These are phyloP conservation scores for Rhineura floridana DNA, from an alignment of 2,113 vertebrate genomes.

Conservation along the genomic window DNA sequence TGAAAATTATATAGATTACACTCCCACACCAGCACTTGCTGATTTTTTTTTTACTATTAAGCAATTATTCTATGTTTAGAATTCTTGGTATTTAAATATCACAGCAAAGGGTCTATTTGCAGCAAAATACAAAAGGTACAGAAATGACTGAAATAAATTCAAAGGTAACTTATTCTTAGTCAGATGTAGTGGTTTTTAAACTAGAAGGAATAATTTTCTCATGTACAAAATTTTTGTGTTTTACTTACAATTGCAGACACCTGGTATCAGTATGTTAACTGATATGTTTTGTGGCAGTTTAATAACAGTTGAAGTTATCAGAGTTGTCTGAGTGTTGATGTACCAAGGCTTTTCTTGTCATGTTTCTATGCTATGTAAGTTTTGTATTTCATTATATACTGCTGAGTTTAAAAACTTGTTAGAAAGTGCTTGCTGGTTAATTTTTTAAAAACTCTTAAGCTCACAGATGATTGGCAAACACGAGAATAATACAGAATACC, in stretches of 20 bases:
- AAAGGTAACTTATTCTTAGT: background rate
- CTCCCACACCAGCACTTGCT: background rate
- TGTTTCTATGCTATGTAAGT: background rate
- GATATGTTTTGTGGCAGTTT: background rate
- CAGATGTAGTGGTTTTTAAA: background rate
- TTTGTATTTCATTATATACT: background rate
- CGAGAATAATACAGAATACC: background rate
- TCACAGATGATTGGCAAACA: background rate
- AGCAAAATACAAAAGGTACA: background rate
- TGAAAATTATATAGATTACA: constrained; percentile 23
- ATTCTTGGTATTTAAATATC: background rate
- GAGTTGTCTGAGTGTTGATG: background rate
- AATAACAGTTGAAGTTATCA: background rate
- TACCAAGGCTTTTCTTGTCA: background rate
- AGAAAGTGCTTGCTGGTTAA: background rate
- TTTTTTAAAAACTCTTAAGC: background rate
- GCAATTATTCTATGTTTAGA: constrained; percentile 4
- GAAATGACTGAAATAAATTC: background rate
- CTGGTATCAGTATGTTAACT: background rate
- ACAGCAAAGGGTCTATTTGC: background rate
- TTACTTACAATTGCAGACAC: background rate
- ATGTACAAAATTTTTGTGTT: background rate
- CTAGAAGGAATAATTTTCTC: background rate
- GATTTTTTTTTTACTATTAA: background rate
- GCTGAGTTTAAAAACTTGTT: background rate